Evolutionary conservation across 2,113 vertebrate species (phyloP).

Genomic region (Nerophis lumbriciformis): DNA sequence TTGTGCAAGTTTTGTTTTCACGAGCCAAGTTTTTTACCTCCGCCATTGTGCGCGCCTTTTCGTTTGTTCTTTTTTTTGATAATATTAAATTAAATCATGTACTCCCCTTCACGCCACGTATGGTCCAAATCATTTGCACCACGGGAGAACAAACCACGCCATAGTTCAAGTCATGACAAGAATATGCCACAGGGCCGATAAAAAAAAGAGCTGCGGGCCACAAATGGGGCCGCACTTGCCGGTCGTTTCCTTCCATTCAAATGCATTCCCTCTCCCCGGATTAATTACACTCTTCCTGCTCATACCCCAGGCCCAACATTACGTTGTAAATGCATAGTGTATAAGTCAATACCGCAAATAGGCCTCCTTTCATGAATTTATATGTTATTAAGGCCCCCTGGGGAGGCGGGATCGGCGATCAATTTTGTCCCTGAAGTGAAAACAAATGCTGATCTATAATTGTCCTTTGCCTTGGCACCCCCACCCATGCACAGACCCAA

Average conservation of each 20-base stretch:
- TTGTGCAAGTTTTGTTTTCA: too few relatives aligned
- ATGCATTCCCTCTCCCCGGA: constrained; percentile 58
- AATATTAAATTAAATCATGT: too few relatives aligned
- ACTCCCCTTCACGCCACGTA: too few relatives aligned
- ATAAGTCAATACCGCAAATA: constrained; percentile 73
- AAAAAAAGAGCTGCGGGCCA: too few relatives aligned
- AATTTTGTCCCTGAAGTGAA: constrained; percentile 68
- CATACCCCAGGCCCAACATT: constrained; percentile 66
- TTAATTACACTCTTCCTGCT: constrained; percentile 67
- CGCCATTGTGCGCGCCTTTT: too few relatives aligned
- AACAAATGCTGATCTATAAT: constrained; percentile 75
- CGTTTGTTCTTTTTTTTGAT: too few relatives aligned
- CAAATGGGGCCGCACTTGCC: too few relatives aligned
- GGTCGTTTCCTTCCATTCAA: neutral
- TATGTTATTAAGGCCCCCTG: constrained; percentile 68
- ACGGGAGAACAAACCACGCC: too few relatives aligned
- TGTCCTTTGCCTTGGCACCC: constrained; percentile 48
- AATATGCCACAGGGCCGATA: too few relatives aligned
- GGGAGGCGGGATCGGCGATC: constrained; percentile 52
- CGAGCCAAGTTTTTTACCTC: too few relatives aligned
- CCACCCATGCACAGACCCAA: constrained; percentile 4
- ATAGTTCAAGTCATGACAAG: too few relatives aligned
- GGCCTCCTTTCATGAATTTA: constrained; percentile 73
- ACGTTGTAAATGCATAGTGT: constrained; percentile 73
- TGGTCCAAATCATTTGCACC: too few relatives aligned